A percentile compares a stretch with the other conserved stretches of the same genome.
Evolutionary conservation across 2,113 vertebrate genomes (phyloP).

Genomic region (Glaucidium brasilianum): DNA sequence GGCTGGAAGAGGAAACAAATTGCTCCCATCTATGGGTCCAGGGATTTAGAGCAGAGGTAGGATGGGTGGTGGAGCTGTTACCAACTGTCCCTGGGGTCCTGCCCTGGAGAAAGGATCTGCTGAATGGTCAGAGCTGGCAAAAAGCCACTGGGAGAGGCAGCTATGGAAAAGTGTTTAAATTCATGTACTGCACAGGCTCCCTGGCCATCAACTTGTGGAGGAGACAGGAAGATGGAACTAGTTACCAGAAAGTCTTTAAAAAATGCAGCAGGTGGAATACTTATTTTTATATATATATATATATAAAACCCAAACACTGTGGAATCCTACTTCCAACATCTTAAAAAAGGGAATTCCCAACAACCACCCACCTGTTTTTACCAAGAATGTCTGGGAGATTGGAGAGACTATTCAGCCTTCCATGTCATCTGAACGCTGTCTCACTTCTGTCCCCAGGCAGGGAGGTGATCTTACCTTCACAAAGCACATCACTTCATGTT

Average conservation of each 20-base stretch:
- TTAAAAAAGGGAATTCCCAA: not conserved
- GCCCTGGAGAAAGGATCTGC: not conserved
- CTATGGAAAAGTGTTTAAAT: not conserved
- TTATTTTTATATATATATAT: not conserved
- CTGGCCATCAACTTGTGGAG: not conserved
- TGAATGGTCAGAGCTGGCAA: not conserved
- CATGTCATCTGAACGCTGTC: not conserved
- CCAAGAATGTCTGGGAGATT: not conserved
- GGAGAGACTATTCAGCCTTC: not conserved
- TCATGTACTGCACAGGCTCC: not conserved
- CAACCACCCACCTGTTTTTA: not conserved
- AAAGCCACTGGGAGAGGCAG: not conserved
- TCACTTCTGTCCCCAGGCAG: not conserved
- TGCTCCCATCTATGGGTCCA: not conserved
- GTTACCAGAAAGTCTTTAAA: not conserved
- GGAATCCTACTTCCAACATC: not conserved
- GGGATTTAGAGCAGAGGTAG: not conserved
- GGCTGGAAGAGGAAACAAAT: not conserved
- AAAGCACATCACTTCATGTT: not conserved
- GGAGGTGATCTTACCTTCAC: not conserved
- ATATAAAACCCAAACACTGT: not conserved
- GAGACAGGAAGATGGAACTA: not conserved
- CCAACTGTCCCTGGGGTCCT: not conserved
- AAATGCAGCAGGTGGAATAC: not conserved
- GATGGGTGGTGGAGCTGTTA: not conserved